Percentiles rank a stretch among this genome's conserved stretches.
Conservation (phyloP, 2,888 invertebrate genomes). For the Andrena minutula region DNA sequence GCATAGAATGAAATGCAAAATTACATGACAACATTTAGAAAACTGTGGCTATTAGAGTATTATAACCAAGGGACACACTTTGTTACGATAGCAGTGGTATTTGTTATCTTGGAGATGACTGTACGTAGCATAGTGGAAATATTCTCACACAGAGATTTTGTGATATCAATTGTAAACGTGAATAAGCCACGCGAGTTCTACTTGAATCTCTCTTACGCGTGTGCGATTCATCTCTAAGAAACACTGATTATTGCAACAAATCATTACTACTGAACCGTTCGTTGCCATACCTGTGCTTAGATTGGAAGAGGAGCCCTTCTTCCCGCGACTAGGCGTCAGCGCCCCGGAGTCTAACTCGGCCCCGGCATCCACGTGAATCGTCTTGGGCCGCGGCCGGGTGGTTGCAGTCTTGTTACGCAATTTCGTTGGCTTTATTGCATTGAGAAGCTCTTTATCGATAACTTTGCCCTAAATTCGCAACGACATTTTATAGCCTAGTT, state of each 20-base stretch:
- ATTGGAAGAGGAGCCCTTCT: conserved; percentile 93
- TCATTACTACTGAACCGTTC: conserved; percentile 25
- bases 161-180: background rate
- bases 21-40: conserved; percentile 78
- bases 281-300: conserved; percentile 89
- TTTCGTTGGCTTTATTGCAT: conserved; percentile 88
- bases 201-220: conserved; percentile 16
- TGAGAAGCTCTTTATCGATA: conserved; percentile 90
- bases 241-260: conserved; percentile 44
- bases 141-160: background rate
- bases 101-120: conserved; percentile 56
- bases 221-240: conserved; percentile 65
- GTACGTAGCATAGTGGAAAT: background rate
- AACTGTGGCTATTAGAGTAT: conserved; percentile 70
- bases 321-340: conserved; percentile 90
- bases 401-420: conserved; percentile 88
- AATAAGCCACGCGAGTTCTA: background rate
- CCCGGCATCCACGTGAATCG: conserved; percentile 95
- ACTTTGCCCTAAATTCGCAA: conserved; percentile 89
- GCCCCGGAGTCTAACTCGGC: conserved; percentile 92
- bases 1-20: conserved; percentile 73
- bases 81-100: conserved; percentile 63
- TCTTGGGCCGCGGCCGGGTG: conserved; percentile 93
- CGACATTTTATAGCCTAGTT: conserved; percentile 10
- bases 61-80: conserved; percentile 64